Conservation (phyloP, 2,113 vertebrate genomes). For the Ptychochromis oligacanthus region DNA sequence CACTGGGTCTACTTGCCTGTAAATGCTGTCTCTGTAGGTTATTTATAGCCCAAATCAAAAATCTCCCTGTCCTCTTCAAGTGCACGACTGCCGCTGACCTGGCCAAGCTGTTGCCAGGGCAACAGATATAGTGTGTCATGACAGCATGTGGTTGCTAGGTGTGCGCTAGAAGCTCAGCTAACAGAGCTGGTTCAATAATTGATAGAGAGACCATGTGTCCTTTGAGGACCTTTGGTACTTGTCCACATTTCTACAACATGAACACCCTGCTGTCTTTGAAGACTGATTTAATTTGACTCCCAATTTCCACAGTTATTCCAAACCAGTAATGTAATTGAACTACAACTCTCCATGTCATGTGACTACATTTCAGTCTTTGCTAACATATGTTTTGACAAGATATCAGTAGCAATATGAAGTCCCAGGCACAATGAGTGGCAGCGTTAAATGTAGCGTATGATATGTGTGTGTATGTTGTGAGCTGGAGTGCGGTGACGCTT, state of each 20-base stretch:
- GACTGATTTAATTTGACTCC: conserved; percentile 43
- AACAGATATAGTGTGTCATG: conserved; percentile 66
- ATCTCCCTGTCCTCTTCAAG: conserved; percentile 14
- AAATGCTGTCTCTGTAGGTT: not conserved
- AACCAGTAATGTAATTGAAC: not conserved
- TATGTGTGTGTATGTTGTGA: not conserved
- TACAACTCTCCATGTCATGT: not conserved
- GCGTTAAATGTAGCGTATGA: conserved; percentile 57
- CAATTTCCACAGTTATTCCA: conserved; percentile 32
- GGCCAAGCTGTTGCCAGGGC: conserved; percentile 63
- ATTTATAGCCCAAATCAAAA: conserved; percentile 48
- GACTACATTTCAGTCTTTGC: not conserved
- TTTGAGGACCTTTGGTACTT: not conserved
- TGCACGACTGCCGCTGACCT: conserved; percentile 39
- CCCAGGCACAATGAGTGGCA: not conserved
- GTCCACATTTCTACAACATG: not conserved
- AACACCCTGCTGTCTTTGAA: not conserved
- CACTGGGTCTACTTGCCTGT: not conserved
- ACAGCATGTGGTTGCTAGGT: conserved; percentile 76
- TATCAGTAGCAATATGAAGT: conserved; percentile 60
- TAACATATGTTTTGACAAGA: conserved; percentile 7
- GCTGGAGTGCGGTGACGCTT: conserved; percentile 15
- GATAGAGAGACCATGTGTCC: conserved; percentile 47
- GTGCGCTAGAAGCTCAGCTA: conserved; percentile 60
- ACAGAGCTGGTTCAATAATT: conserved; percentile 73